These are phyloP conservation scores for Tenualosa thibaudeaui DNA, from an alignment of 2,797 vertebrate genomes.

Conservation along the genomic window DNA sequence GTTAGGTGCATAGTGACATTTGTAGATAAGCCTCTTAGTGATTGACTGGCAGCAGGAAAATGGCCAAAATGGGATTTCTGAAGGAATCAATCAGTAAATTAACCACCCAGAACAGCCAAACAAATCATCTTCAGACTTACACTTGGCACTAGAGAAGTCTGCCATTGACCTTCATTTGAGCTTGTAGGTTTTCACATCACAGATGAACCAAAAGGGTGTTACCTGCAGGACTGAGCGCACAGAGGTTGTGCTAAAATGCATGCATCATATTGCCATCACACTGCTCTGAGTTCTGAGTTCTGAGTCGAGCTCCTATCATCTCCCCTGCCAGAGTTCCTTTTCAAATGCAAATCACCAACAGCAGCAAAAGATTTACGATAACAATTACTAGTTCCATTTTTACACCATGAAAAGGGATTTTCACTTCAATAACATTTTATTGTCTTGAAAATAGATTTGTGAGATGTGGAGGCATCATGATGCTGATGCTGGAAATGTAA, in stretches of 20 bases:
- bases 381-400: slow-evolving; percentile 41
- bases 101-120: slow-evolving; percentile 30
- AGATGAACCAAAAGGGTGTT: background rate
- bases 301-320: background rate
- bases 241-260: background rate
- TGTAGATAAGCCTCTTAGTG: slow-evolving; percentile 38
- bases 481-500: slow-evolving; percentile 31
- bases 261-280: background rate
- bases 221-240: background rate
- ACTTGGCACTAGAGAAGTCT: slow-evolving; percentile 2
- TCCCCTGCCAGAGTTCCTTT: background rate
- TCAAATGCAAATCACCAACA: slow-evolving; percentile 21
- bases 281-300: no score
- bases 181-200: background rate
- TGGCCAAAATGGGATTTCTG: slow-evolving; percentile 31
- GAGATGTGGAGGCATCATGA: slow-evolving; percentile 34
- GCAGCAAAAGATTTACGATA: slow-evolving; percentile 31
- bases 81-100: slow-evolving; percentile 38
- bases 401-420: slow-evolving; percentile 38
- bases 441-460: slow-evolving; percentile 36
- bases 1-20: slow-evolving; percentile 34
- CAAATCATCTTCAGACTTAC: slow-evolving; percentile 27
- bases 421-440: slow-evolving; percentile 38
- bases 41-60: slow-evolving; percentile 42
- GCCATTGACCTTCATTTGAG: slow-evolving; percentile 10